These are phyloP conservation scores for Parazoanthus atlanticus DNA, from an alignment of 92 coral and sea anemone genomes.

Conservation along the genomic window DNA sequence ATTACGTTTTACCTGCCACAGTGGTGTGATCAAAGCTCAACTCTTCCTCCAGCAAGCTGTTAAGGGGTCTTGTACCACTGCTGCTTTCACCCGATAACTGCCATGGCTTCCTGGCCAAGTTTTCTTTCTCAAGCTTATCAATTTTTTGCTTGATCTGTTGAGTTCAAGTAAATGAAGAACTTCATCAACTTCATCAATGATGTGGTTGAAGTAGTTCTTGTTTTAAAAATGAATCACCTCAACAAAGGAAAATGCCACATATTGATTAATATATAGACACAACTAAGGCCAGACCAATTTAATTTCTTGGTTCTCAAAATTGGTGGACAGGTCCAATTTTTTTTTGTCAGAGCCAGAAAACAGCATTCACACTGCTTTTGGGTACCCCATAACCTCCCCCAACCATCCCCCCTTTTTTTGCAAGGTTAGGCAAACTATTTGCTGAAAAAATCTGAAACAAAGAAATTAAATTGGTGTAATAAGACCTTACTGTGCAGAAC, in stretches of 20 bases:
- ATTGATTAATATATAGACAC: background rate
- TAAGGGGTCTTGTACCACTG: slow-evolving; percentile 75
- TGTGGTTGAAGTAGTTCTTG: background rate
- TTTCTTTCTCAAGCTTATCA: slow-evolving; percentile 85
- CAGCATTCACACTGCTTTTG: no score
- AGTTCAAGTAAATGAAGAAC: background rate
- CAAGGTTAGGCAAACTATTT: no score
- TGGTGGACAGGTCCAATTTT: no score
- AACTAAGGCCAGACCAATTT: no score
- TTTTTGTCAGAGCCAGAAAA: no score
- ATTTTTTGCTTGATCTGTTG: slow-evolving; percentile 81
- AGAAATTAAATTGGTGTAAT: no score
- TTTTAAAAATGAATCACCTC: no score
- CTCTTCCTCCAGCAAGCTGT: slow-evolving; percentile 93
- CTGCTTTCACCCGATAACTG: slow-evolving; percentile 91
- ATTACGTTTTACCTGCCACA: slow-evolving; percentile 60
- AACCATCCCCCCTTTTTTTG: no score
- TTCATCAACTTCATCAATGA: background rate
- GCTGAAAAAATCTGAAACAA: no score
- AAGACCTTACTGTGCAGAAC: no score
- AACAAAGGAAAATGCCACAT: background rate
- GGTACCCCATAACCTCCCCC: no score
- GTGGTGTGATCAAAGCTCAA: slow-evolving; percentile 95
- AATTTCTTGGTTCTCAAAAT: no score
- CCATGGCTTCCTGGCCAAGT: slow-evolving; percentile 88